phyloP scores from a whole-genome alignment of 2,888 invertebrate genomes.

The Plagodis dolabraria region DNA sequence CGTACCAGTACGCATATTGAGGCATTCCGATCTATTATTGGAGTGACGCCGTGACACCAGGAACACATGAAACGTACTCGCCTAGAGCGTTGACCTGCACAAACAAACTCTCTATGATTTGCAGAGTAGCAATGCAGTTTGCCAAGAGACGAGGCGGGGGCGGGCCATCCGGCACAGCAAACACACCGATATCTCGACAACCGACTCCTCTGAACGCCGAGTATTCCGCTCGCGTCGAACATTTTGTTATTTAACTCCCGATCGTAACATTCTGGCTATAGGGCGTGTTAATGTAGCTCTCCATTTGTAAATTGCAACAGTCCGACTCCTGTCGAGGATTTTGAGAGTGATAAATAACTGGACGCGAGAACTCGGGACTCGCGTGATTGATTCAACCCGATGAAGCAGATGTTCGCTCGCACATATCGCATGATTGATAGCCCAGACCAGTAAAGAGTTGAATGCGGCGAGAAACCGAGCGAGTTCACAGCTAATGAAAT shows the following conservation, averaged over 20 bases:
- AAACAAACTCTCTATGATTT: conserved; percentile 82
- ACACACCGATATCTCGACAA: conserved; percentile 70
- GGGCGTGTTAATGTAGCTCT: conserved; percentile 46
- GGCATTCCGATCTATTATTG: conserved; percentile 83
- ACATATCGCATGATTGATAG: conserved; percentile 67
- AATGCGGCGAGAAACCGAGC: conserved; percentile 40
- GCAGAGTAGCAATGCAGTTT: conserved; percentile 79
- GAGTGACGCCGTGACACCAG: conserved; percentile 79
- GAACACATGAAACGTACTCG: conserved; percentile 79
- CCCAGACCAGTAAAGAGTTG: conserved; percentile 42
- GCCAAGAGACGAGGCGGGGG: conserved; percentile 77
- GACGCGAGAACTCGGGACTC: conserved; percentile 55
- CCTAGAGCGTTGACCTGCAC: conserved; percentile 79
- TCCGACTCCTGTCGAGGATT: conserved; percentile 59
- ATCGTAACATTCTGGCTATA: conserved; percentile 49
- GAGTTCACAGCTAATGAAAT: conserved; percentile 62
- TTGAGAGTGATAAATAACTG: conserved; percentile 71
- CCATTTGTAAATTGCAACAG: conserved; percentile 65
- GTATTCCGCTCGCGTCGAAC: conserved; percentile 55
- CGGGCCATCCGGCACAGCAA: conserved; percentile 72
- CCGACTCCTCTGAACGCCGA: conserved; percentile 53
- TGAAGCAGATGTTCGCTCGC: conserved; percentile 60
- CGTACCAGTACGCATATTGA: conserved; percentile 72
- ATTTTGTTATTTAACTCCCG: conserved; percentile 48
- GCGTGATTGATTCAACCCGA: conserved; percentile 73